These are phyloP conservation scores for Pachliopta kotzebuea DNA, from an alignment of 2,888 invertebrate genomes.

Conservation along the genomic window DNA sequence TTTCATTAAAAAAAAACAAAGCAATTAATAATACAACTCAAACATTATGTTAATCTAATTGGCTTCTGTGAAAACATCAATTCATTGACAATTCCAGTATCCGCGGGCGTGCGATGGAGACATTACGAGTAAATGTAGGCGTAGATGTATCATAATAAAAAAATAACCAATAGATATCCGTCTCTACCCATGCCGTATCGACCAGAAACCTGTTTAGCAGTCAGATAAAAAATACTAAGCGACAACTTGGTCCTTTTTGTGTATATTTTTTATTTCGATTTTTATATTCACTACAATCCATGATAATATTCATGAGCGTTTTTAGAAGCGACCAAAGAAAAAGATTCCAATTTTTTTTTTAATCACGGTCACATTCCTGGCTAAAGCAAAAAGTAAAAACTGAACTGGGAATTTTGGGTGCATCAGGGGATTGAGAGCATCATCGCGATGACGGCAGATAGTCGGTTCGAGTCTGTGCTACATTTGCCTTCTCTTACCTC, in stretches of 20 bases:
- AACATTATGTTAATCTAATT: conserved; percentile 11
- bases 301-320: conserved; percentile 16
- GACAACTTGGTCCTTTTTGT: conserved; percentile 24
- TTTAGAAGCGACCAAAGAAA: conserved; percentile 28
- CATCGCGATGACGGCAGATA: conserved; percentile 68
- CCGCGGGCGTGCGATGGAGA: conserved; percentile 16
- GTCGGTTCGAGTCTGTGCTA: conserved; percentile 49
- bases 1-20: too few species aligned
- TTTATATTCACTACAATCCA: conserved; percentile 21
- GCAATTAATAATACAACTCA: conserved; percentile 1
- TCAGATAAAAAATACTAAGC: conserved; percentile 16
- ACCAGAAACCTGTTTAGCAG: conserved; percentile 16
- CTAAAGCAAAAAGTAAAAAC: conserved; percentile 41
- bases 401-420: conserved; percentile 41
- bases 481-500: neutral
- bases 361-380: conserved; percentile 38
- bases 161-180: neutral
- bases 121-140: conserved; percentile 17
- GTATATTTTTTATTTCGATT: conserved; percentile 20
- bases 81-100: neutral
- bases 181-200: conserved; percentile 3
- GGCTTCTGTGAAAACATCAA: conserved; percentile 6
- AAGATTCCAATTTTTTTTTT: conserved; percentile 41
- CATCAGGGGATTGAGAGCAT: conserved; percentile 42
- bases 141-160: conserved; percentile 18